phyloP scores from a whole-genome alignment of 2,113 vertebrate genomes.

The Drymodes brunneopygia region DNA sequence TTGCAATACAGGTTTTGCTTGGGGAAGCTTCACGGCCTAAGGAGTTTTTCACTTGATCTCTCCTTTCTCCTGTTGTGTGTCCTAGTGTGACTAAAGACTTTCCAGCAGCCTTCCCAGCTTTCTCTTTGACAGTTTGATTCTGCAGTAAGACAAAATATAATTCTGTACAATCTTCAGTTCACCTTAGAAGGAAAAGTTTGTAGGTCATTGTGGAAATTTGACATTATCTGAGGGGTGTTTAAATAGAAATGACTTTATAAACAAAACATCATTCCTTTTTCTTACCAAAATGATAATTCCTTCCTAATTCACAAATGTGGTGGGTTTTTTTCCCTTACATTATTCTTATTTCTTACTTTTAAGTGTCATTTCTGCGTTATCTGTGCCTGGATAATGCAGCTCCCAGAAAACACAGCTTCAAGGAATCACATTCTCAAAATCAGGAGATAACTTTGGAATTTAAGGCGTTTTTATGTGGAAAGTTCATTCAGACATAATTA shows the following conservation, averaged over 20 bases:
- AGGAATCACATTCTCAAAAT: neutral
- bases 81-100: neutral
- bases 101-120: neutral
- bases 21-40: neutral
- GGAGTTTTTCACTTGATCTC: neutral
- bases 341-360: neutral
- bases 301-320: neutral
- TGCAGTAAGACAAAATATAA: neutral
- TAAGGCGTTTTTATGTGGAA: neutral
- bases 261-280: neutral
- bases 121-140: neutral
- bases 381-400: neutral
- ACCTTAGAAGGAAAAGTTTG: neutral
- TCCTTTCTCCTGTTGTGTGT: neutral
- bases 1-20: neutral
- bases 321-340: accelerated
- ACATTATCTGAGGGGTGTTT: neutral
- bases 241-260: neutral
- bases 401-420: neutral
- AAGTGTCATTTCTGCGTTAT: neutral
- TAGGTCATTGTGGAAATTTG: neutral
- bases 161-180: neutral
- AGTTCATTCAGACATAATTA: neutral
- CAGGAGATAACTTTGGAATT: neutral
- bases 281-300: neutral